These are phyloP conservation scores for Caenorhabditis parvicauda DNA, from an alignment of 2,888 invertebrate species.

Conservation along the genomic window DNA sequence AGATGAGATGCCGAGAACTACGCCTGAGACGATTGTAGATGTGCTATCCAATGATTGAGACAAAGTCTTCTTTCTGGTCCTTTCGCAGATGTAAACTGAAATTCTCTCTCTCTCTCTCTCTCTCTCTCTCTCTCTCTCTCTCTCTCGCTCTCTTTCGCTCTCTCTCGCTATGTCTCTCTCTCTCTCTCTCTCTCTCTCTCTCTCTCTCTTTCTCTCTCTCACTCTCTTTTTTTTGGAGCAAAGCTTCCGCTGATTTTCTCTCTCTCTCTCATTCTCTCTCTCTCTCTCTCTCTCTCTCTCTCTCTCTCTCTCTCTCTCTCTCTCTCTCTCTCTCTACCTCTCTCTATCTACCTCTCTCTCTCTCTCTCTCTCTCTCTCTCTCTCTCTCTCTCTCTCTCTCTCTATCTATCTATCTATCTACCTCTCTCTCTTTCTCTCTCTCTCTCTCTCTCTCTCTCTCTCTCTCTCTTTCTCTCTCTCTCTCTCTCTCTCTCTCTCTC, in stretches of 20 bases:
- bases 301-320: background rate
- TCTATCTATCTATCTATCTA: too few species aligned
- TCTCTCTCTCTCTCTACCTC: background rate
- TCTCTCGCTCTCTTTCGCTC: too few species aligned
- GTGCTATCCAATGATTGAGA: slow-evolving; percentile 50
- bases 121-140: background rate
- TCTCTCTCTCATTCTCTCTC: too few species aligned
- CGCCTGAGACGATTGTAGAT: slow-evolving; percentile 54
- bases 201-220: background rate
- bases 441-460: background rate
- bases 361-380: too few species aligned
- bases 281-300: too few species aligned
- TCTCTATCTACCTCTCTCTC: too few species aligned
- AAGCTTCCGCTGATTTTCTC: too few species aligned
- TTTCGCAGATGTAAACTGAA: slow-evolving; percentile 56
- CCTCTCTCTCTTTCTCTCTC: background rate
- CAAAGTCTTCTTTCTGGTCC: slow-evolving; percentile 53
- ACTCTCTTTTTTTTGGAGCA: background rate
- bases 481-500: background rate
- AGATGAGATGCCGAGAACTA: slow-evolving; percentile 51
- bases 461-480: background rate
- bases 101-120: slow-evolving; percentile 1
- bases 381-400: too few species aligned
- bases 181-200: background rate
- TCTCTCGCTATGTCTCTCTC: too few species aligned